Percentiles rank a stretch among this genome's conserved stretches.
phyloP scores from a whole-genome alignment of 2,113 vertebrate genomes.

The Chloropsis cyanopogon region DNA sequence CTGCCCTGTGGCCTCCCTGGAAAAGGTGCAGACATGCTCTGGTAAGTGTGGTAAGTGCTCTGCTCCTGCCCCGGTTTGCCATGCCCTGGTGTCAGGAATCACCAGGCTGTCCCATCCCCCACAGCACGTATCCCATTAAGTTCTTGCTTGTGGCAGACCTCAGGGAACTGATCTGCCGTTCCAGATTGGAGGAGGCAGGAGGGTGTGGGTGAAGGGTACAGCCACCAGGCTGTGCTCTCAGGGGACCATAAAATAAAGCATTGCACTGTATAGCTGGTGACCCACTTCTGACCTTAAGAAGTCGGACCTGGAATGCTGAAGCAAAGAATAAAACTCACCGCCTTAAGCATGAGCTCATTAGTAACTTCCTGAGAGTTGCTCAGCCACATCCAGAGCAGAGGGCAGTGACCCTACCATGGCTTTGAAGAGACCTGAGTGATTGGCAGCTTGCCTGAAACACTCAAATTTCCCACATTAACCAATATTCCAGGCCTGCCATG shows the following conservation, averaged over 20 bases:
- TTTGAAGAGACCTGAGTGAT: not conserved
- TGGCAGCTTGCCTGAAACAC: not conserved
- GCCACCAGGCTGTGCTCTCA: not conserved
- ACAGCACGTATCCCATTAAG: not conserved
- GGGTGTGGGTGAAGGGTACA: not conserved
- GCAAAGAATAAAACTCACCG: not conserved
- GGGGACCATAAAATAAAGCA: not conserved
- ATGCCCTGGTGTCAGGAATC: not conserved
- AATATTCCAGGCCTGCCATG: not conserved
- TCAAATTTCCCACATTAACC: not conserved
- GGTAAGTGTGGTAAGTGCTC: not conserved
- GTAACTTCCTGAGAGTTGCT: not conserved
- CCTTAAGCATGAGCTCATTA: slow-evolving; percentile 24
- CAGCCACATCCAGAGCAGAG: not conserved
- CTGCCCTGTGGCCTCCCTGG: not conserved
- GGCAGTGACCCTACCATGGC: not conserved
- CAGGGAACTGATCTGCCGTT: not conserved
- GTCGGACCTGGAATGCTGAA: not conserved
- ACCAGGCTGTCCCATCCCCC: not conserved
- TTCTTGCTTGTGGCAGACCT: not conserved
- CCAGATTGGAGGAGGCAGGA: not conserved
- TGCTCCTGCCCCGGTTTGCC: not conserved
- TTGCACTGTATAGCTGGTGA: not conserved
- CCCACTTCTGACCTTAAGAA: not conserved
- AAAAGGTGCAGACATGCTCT: not conserved